phyloP scores from a whole-genome alignment of 1,140 invertebrate genomes.

The Sweltsa coloradensis region DNA sequence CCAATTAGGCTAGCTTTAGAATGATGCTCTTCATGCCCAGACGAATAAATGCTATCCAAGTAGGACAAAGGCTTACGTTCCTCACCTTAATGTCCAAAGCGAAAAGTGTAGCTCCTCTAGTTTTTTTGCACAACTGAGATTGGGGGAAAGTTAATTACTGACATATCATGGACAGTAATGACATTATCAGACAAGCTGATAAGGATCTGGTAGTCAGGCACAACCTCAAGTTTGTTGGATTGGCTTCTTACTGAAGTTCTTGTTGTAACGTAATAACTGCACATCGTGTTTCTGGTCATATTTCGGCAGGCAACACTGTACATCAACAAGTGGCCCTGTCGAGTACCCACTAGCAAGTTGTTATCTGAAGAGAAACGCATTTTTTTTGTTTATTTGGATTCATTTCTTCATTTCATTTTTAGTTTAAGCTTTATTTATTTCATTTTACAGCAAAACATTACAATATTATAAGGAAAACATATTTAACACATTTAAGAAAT shows the following conservation, averaged over 20 bases:
- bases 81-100: constrained; percentile 65
- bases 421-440: no score
- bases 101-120: constrained; percentile 81
- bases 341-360: constrained; percentile 80
- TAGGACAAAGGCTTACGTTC: no score
- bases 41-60: no score
- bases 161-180: constrained; percentile 74
- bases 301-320: constrained; percentile 58
- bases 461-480: no score
- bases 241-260: constrained; percentile 88
- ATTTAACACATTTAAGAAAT: no score
- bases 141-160: constrained; percentile 56
- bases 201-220: constrained; percentile 75
- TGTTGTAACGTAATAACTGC: constrained; percentile 71
- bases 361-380: no score
- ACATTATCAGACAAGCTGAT: constrained; percentile 81
- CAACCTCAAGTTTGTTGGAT: constrained; percentile 82
- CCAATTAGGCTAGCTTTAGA: no score
- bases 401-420: no score
- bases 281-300: constrained; percentile 52
- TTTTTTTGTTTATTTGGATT: no score
- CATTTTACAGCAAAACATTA: no score
- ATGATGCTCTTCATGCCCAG: no score
- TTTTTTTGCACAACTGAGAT: constrained; percentile 61
- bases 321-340: constrained; percentile 84